Evolutionary conservation across 2,888 invertebrate genomes (phyloP).

Genomic region (Stegana nigrithorax): DNA sequence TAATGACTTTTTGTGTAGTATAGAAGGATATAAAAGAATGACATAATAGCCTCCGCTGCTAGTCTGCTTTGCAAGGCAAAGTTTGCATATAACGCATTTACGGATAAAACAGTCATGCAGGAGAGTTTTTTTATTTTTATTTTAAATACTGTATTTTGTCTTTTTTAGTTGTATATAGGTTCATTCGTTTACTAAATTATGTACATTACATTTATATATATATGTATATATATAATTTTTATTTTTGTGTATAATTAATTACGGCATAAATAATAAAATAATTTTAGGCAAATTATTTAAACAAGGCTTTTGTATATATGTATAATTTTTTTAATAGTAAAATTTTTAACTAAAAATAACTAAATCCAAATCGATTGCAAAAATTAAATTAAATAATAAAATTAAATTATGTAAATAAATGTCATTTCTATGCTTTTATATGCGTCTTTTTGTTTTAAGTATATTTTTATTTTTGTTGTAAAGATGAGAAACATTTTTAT

Average conservation of each 20-base stretch:
- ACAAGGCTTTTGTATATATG: neutral
- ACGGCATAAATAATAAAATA: neutral
- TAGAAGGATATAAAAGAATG: too few relatives aligned
- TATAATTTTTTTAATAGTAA: constrained; percentile 6
- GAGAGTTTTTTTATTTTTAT: constrained; percentile 12
- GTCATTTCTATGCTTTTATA: constrained; percentile 11
- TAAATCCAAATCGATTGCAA: neutral
- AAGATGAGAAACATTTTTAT: constrained; percentile 5
- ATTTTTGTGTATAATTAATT: neutral
- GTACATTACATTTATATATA: neutral
- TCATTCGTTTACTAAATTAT: neutral
- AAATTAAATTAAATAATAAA: constrained; percentile 3
- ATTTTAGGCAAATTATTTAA: too few relatives aligned
- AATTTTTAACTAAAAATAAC: neutral
- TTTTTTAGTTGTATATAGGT: constrained; percentile 24
- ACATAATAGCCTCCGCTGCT: too few relatives aligned
- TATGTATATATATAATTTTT: constrained; percentile 7
- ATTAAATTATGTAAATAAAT: neutral
- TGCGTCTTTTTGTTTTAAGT: neutral
- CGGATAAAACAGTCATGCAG: constrained; percentile 14
- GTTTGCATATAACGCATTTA: too few relatives aligned
- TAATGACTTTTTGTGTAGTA: too few relatives aligned
- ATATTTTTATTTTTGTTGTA: neutral
- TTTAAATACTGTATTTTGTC: constrained; percentile 38
- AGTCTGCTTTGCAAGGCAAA: too few relatives aligned